A percentile compares a stretch with the other conserved stretches of the same genome.
phyloP scores from a whole-genome alignment of 2,888 invertebrate genomes.

The Drosophila picticornis region DNA sequence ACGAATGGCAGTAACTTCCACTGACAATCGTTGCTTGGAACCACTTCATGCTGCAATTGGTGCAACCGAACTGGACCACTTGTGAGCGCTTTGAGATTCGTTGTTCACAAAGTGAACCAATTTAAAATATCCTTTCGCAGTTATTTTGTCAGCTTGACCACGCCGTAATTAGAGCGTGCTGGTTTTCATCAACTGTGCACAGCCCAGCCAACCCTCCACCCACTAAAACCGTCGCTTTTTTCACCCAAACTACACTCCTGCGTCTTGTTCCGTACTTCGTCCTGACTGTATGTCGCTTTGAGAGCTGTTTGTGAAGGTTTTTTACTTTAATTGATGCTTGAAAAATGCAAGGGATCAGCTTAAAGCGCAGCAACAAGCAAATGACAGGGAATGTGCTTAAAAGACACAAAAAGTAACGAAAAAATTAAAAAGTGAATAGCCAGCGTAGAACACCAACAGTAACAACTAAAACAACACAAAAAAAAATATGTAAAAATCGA shows the following conservation, averaged over 20 bases:
- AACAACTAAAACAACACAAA: not conserved
- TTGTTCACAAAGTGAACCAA: slow-evolving; percentile 45
- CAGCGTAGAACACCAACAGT: slow-evolving; percentile 28
- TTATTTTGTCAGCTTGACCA: slow-evolving; percentile 27
- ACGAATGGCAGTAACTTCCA: slow-evolving; percentile 1
- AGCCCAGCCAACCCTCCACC: not conserved
- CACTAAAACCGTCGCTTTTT: slow-evolving; percentile 1
- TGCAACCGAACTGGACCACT: slow-evolving; percentile 8
- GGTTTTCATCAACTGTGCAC: slow-evolving; percentile 21
- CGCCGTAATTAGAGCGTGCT: slow-evolving; percentile 43
- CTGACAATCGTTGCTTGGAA: slow-evolving; percentile 4
- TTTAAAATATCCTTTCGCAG: slow-evolving; percentile 21
- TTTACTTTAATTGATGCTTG: slow-evolving; percentile 65
- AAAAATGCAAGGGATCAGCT: slow-evolving; percentile 48
- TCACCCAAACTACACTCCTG: slow-evolving; percentile 1
- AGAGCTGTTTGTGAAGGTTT: slow-evolving; percentile 38
- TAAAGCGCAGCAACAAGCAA: slow-evolving; percentile 41
- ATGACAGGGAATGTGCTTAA: slow-evolving; percentile 13
- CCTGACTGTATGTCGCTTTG: not conserved
- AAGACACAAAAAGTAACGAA: slow-evolving; percentile 38
- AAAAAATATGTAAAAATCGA: not conserved
- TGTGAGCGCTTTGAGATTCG: slow-evolving; percentile 20
- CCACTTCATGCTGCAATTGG: slow-evolving; percentile 4
- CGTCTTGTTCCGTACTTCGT: not conserved
- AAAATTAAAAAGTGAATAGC: slow-evolving; percentile 51